Evolutionary conservation across 1,140 invertebrate species (phyloP).

Genomic region (Diabrotica undecimpunctata): DNA sequence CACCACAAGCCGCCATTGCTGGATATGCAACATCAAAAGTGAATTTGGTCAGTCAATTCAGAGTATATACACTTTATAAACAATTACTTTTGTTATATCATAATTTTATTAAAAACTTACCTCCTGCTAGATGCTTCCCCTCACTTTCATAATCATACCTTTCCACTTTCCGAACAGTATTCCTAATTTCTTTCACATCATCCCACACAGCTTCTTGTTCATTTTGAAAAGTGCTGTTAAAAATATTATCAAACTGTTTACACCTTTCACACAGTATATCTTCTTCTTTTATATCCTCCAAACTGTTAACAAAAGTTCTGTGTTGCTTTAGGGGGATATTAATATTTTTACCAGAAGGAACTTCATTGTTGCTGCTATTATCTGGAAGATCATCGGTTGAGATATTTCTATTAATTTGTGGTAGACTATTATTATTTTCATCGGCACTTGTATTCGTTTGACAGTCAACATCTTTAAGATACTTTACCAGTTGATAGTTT

Average conservation of each 20-base stretch:
- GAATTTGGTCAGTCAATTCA: no score
- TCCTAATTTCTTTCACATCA: neutral
- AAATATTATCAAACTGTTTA: neutral
- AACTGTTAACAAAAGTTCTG: neutral
- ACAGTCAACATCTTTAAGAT: constrained; percentile 17
- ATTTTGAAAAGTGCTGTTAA: neutral
- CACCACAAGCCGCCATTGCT: no score
- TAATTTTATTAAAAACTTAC: no score
- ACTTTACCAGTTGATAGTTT: constrained; percentile 8
- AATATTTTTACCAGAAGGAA: neutral
- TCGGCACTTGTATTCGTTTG: constrained; percentile 10
- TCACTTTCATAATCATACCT: neutral
- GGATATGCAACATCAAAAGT: no score
- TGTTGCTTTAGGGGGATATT: neutral
- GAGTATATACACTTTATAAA: no score
- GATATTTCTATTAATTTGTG: neutral
- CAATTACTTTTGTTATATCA: no score
- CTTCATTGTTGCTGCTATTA: neutral
- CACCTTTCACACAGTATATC: neutral
- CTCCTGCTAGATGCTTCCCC: neutral
- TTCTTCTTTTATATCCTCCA: neutral
- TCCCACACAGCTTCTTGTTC: neutral
- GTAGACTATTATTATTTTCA: neutral
- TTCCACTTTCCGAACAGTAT: neutral
- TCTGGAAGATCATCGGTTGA: neutral